Evolutionary conservation across 2,888 invertebrate species (phyloP).

Genomic region (Nymphalis c-album): DNA sequence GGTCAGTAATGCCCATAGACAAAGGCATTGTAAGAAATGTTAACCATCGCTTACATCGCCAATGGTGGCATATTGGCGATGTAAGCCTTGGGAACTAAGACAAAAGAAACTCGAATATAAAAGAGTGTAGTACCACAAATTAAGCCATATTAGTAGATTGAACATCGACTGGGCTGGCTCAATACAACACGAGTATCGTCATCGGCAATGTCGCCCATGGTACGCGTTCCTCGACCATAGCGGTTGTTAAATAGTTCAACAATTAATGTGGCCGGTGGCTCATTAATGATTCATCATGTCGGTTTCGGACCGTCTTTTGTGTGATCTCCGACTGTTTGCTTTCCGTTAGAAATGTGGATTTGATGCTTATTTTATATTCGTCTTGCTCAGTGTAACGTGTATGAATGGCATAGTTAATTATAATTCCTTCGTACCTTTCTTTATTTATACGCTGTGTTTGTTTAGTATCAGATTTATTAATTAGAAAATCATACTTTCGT

Average conservation of each 20-base stretch:
- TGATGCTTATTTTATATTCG: conserved; percentile 43
- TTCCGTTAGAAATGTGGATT: conserved; percentile 39
- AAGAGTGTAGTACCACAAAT: too few species aligned
- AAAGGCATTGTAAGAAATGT: too few species aligned
- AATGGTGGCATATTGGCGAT: too few species aligned
- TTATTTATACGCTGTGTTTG: conserved; percentile 32
- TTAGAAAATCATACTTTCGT: neutral
- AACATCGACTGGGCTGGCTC: neutral
- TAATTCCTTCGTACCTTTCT: conserved; percentile 36
- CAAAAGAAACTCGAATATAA: too few species aligned
- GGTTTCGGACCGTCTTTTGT: conserved; percentile 69
- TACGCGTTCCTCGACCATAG: conserved; percentile 51
- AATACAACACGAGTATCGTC: neutral
- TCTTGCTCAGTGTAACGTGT: conserved; percentile 33
- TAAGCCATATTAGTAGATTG: too few species aligned
- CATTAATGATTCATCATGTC: conserved; percentile 72
- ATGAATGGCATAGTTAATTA: conserved; percentile 40
- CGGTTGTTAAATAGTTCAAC: conserved; percentile 76
- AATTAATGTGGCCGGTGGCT: conserved; percentile 68
- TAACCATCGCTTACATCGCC: too few species aligned
- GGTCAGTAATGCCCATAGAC: too few species aligned
- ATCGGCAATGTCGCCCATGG: conserved; percentile 30
- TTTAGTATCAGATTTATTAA: conserved; percentile 19
- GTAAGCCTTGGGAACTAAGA: too few species aligned
- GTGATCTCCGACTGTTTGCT: conserved; percentile 56